Conservation (phyloP, 2,888 invertebrate genomes). For the Drosophila bunnanda region DNA sequence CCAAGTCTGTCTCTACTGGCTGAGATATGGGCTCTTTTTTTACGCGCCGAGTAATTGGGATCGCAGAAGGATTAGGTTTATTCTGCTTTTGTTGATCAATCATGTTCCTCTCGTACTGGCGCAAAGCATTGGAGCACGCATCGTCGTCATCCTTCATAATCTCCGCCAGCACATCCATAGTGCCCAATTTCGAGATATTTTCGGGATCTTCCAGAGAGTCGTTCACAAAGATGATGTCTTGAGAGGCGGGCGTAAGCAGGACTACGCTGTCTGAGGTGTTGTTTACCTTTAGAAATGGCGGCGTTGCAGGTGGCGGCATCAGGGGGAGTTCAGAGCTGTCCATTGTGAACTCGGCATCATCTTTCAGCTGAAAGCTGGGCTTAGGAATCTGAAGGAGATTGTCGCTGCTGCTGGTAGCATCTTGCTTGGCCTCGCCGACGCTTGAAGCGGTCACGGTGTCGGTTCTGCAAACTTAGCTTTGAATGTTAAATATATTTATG, state of each 20-base stretch:
- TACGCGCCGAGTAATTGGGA: neutral
- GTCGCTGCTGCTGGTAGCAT: constrained; percentile 10
- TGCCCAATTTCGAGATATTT: constrained; percentile 55
- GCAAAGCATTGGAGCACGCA: constrained; percentile 58
- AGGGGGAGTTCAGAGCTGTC: neutral
- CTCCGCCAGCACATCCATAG: constrained; percentile 76
- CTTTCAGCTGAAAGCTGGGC: constrained; percentile 56
- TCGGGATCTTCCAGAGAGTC: constrained; percentile 66
- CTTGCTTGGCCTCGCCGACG: constrained; percentile 18
- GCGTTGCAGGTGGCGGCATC: constrained; percentile 39
- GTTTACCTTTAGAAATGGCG: constrained; percentile 2
- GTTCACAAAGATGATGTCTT: constrained; percentile 82
- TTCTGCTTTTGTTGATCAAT: constrained; percentile 53
- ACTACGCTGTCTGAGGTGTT: constrained; percentile 68
- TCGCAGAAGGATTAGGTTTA: neutral
- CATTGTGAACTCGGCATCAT: constrained; percentile 51
- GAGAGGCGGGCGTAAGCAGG: constrained; percentile 78
- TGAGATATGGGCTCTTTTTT: constrained; percentile 60
- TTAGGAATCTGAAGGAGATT: constrained; percentile 23
- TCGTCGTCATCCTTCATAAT: constrained; percentile 65
- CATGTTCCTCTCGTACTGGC: constrained; percentile 67
- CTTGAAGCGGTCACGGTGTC: constrained; percentile 53
- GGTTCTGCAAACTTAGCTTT: constrained; percentile 71
- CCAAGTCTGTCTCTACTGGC: constrained; percentile 49
- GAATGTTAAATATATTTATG: constrained; percentile 20